Evolutionary conservation across 2,888 invertebrate genomes (phyloP).

Genomic region (Nemurella pictetii): DNA sequence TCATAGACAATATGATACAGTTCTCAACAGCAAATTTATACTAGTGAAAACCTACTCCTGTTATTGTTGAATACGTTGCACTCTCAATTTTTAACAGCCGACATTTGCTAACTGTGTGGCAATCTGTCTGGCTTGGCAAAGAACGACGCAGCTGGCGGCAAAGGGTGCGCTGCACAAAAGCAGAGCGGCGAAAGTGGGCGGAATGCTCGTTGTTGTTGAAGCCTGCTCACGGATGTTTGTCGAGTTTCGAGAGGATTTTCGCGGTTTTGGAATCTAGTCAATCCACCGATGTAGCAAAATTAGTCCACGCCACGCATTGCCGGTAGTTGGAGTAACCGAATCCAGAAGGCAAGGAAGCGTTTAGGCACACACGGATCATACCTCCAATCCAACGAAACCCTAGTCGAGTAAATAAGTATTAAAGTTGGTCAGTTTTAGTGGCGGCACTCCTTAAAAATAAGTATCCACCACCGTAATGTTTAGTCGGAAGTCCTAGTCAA

Average conservation of each 20-base stretch:
- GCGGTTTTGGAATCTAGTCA: not conserved
- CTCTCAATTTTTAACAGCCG: not conserved
- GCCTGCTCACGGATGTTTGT: not conserved
- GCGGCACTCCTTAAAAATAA: not conserved
- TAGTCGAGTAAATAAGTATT: not conserved
- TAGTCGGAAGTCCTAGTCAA: slow-evolving; percentile 14
- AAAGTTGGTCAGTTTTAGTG: not conserved
- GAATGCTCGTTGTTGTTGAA: not conserved
- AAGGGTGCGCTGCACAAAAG: not conserved
- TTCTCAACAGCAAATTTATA: not conserved
- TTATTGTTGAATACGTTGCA: not conserved
- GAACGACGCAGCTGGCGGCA: not conserved
- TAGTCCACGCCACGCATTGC: not conserved
- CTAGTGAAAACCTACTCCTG: not conserved
- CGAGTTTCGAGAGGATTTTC: not conserved
- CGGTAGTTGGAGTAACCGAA: not conserved
- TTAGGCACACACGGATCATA: not conserved
- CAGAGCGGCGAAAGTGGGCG: not conserved
- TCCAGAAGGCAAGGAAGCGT: not conserved
- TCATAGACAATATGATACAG: not conserved
- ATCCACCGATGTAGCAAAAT: not conserved
- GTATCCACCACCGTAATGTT: not conserved
- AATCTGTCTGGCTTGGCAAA: not conserved
- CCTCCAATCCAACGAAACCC: not conserved
- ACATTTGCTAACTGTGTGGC: not conserved